Evolutionary conservation across 2,888 invertebrate species (phyloP).

Genomic region (Orthosia gracilis): DNA sequence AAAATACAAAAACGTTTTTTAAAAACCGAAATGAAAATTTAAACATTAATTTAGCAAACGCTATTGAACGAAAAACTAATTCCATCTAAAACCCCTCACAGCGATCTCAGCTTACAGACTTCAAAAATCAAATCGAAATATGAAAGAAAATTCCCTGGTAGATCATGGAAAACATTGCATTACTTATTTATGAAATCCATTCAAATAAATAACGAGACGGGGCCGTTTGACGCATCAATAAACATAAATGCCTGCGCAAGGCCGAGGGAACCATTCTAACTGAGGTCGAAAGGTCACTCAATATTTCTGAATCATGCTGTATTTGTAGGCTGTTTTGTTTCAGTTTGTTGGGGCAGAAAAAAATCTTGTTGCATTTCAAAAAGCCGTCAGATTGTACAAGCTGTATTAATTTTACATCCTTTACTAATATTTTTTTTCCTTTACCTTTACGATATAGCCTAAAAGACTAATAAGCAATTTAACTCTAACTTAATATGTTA

Average conservation of each 20-base stretch:
- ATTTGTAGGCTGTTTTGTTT: conserved; percentile 35
- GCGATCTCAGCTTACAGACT: background rate
- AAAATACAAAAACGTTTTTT: background rate
- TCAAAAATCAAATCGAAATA: conserved; percentile 32
- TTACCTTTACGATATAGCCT: too few species aligned
- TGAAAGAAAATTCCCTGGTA: conserved; percentile 41
- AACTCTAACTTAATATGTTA: too few species aligned
- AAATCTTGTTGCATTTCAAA: background rate
- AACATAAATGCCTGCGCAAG: conserved; percentile 64
- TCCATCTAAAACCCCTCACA: background rate
- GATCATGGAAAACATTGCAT: conserved; percentile 57
- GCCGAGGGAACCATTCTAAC: conserved; percentile 55
- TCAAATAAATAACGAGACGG: conserved; percentile 66
- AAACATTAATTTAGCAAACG: background rate
- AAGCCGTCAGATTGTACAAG: background rate
- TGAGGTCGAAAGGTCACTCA: conserved; percentile 62
- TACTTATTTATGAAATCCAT: conserved; percentile 64
- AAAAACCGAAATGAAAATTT: background rate
- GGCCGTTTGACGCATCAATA: conserved; percentile 64
- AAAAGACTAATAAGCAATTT: too few species aligned
- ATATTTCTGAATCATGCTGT: conserved; percentile 58
- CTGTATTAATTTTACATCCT: too few species aligned
- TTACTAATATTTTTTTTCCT: too few species aligned
- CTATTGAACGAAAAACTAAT: background rate
- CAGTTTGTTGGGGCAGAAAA: background rate